Base-by-base conservation (phyloP, 2,797 vertebrate genomes). In the Eptatretus atami region DNA sequence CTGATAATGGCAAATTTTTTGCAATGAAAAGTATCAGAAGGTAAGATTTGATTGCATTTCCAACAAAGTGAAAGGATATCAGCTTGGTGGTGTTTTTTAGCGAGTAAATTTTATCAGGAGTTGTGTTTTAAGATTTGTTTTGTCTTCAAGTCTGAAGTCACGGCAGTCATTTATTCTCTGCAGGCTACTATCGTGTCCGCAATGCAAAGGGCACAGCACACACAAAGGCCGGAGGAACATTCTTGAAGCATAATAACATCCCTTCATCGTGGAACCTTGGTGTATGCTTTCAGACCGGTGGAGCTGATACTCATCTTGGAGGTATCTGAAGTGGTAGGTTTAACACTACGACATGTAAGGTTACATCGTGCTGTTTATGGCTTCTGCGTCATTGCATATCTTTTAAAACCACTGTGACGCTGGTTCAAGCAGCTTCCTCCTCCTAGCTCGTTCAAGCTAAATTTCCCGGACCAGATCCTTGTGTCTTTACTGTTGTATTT, bases 241-340 rank as follows among this genome's bases (percentile, higher is more conserved):
- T 71, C 75, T 98, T 72, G 92, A 98, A 75, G 96, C 76, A 90
- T 98, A 73, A 98, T n/a, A 98, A 71, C 92, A 98, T 76, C 87
- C 90, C 66, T 98, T 98, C 77, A 98, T 98, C 10, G 92, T 98
- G 53, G 88, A n/a, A 98, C 71, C 82, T 98, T 73, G n/a, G 96
- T 96, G 74, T 98, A 98, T 71, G 92, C 92, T 77, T 98, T 98
- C 92, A 98, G 80, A 98, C 92, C 1, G 92, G 92, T 71, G 92
- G 92, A 98, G 78, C 83, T 98, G 74, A 96, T 95, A 79, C 90
- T 98, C 79, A 98, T 98, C 76, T 80, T 98, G 74, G 92, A 98
- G n/a, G 78, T 98, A 98, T 78, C 80, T 98, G 74, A n/a, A 96
- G 92, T 65, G 92, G 92, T 98, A 69, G 79, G 90, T 82, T 69